Evolutionary conservation across 1,140 invertebrate genomes (phyloP).

Genomic region (Rhopalosiphum maidis): DNA sequence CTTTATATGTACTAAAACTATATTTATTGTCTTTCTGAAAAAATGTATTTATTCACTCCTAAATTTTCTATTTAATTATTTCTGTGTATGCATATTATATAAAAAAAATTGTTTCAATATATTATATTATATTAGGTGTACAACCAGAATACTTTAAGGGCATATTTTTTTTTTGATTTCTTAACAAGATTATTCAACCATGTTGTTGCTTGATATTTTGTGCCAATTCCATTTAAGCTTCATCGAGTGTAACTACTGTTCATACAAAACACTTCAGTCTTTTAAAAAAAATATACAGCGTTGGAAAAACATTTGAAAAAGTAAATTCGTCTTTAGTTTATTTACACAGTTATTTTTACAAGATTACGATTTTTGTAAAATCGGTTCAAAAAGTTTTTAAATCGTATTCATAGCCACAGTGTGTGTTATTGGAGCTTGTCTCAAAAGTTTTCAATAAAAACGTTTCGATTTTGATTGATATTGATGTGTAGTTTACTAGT

Average conservation of each 20-base stretch:
- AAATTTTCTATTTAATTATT: not conserved
- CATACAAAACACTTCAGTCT: not conserved
- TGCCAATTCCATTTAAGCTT: conserved; percentile 6
- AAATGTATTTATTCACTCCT: not conserved
- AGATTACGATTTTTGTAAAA: not conserved
- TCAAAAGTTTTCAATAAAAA: not conserved
- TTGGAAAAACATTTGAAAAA: not conserved
- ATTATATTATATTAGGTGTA: not conserved
- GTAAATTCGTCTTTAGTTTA: not conserved
- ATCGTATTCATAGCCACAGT: not conserved
- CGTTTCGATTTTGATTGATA: not conserved
- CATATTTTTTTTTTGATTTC: not conserved
- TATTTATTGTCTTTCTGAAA: not conserved
- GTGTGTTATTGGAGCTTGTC: not conserved
- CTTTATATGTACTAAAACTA: not conserved
- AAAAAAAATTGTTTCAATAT: not conserved
- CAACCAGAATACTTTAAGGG: not conserved
- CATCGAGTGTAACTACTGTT: not conserved
- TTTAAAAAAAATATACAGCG: not conserved
- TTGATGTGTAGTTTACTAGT: not conserved
- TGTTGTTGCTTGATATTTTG: not conserved
- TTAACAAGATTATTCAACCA: not conserved
- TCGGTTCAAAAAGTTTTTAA: not conserved
- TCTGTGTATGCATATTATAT: not conserved
- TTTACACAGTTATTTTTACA: not conserved